Conservation (phyloP, 2,888 invertebrate species). For the Zhuqinia jingwanae region DNA sequence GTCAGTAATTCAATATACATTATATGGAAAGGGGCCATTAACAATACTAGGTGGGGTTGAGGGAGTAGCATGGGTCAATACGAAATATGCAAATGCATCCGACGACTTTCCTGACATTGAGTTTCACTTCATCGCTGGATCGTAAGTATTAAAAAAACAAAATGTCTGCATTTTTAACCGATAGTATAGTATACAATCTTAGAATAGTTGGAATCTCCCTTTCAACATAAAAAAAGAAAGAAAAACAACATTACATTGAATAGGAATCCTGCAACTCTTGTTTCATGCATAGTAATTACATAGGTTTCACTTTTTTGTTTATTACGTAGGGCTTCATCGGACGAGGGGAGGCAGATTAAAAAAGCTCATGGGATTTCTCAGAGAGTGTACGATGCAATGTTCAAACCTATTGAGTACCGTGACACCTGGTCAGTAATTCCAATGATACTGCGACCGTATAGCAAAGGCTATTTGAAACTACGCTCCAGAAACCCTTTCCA, state of each 20-base stretch:
- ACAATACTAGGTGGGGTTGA: constrained; percentile 93
- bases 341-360: constrained; percentile 81
- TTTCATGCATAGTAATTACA: constrained; percentile 29
- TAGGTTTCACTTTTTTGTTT: constrained; percentile 39
- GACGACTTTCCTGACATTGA: constrained; percentile 93
- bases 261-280: no score
- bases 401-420: constrained; percentile 88
- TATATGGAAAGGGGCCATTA: constrained; percentile 92
- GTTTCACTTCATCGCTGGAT: constrained; percentile 96
- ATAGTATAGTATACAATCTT: no score
- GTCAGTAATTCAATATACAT: constrained; percentile 90
- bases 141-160: constrained; percentile 77
- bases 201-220: no score
- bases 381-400: constrained; percentile 89
- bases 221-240: no score
- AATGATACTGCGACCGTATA: constrained; percentile 72
- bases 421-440: constrained; percentile 86
- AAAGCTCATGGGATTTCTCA: constrained; percentile 87
- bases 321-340: constrained; percentile 80
- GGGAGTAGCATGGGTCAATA: constrained; percentile 92
- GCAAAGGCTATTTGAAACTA: constrained; percentile 71
- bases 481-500: constrained; percentile 71
- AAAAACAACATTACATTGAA: no score
- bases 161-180: neutral
- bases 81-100: constrained; percentile 89